Conservation (phyloP, 2,113 vertebrate species). For the Ochotona curzoniae region DNA sequence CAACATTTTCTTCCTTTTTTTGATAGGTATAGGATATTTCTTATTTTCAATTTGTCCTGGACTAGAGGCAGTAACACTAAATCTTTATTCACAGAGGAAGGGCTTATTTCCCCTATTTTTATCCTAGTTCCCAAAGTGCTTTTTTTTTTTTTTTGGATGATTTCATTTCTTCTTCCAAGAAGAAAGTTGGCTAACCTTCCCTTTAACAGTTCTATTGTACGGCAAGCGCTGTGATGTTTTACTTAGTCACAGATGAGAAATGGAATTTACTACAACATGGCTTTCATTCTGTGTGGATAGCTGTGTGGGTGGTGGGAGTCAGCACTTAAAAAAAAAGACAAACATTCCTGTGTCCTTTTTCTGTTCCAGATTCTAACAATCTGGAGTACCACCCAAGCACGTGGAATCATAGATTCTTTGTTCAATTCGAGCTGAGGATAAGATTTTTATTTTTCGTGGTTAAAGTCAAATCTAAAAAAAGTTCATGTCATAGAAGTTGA, state of each 20-base stretch:
- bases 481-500: no score
- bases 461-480: background rate
- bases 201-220: constrained; percentile 1
- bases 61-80: background rate
- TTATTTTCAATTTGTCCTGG: background rate
- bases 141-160: constrained; percentile 79
- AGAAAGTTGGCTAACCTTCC: constrained; percentile 43
- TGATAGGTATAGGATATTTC: background rate
- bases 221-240: background rate
- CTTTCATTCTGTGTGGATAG: constrained; percentile 14
- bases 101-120: constrained; percentile 72
- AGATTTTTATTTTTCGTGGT: background rate
- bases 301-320: constrained; percentile 11
- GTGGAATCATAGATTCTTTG: background rate
- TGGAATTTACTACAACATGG: background rate
- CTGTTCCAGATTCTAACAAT: background rate
- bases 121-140: constrained; percentile 69
- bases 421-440: background rate
- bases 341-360: background rate
- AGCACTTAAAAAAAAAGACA: constrained; percentile 1
- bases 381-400: background rate
- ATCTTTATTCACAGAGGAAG: constrained; percentile 70
- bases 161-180: constrained; percentile 83
- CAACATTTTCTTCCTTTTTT: background rate
- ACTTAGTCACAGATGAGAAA: constrained; percentile 44